Conservation (phyloP, 2,888 invertebrate species). For the Eupithecia subfuscata region DNA sequence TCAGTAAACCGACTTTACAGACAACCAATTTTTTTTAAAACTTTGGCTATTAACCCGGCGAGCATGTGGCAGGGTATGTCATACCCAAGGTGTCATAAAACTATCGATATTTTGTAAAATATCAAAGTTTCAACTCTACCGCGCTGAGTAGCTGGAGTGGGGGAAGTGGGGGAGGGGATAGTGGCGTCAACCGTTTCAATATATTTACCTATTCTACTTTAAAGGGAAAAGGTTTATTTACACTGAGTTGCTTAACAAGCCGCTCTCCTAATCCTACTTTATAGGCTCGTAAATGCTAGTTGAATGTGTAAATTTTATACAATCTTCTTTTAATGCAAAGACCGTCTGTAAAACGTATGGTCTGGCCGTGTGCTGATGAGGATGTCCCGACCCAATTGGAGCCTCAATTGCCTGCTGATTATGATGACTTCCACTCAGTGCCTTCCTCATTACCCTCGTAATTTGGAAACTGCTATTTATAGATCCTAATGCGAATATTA, state of each 20-base stretch:
- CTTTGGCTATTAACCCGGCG: too few relatives aligned
- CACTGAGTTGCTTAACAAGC: constrained; percentile 37
- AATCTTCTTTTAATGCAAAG: constrained; percentile 38
- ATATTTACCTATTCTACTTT: not conserved
- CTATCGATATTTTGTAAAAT: too few relatives aligned
- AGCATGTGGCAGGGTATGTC: too few relatives aligned
- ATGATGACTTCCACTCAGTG: not conserved
- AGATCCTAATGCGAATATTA: not conserved
- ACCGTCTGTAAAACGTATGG: constrained; percentile 23
- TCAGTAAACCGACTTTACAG: too few relatives aligned
- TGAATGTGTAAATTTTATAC: constrained; percentile 44
- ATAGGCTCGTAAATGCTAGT: constrained; percentile 45
- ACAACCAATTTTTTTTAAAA: too few relatives aligned
- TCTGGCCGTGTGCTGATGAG: not conserved
- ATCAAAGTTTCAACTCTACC: too few relatives aligned
- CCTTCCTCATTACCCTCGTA: not conserved
- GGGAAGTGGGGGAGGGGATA: too few relatives aligned
- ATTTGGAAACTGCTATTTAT: not conserved
- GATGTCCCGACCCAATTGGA: not conserved
- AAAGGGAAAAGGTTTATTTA: constrained; percentile 35
- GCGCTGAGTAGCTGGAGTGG: too few relatives aligned
- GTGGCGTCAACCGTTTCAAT: constrained; percentile 15
- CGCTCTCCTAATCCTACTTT: constrained; percentile 41
- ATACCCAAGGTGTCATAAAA: too few relatives aligned
- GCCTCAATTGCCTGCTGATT: not conserved